Evolutionary conservation across 2,113 vertebrate species (phyloP).

Genomic region (Apistogramma diplotaenia): DNA sequence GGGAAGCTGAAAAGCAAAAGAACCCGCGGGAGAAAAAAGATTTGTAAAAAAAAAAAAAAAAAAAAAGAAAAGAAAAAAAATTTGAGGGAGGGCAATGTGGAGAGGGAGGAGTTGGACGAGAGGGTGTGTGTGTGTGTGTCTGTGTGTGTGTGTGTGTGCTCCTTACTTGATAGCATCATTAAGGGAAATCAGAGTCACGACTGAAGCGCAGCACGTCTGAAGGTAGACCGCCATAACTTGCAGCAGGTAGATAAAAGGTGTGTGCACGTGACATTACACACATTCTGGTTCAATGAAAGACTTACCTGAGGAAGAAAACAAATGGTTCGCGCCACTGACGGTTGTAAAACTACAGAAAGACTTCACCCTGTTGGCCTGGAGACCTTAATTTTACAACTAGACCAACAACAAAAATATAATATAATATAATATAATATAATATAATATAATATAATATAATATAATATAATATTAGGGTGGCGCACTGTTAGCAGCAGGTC

Average conservation of each 20-base stretch:
- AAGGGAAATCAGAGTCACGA: constrained; percentile 34
- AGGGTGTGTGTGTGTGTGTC: not conserved
- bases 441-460: not conserved
- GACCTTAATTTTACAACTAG: too few species aligned
- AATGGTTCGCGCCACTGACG: too few species aligned
- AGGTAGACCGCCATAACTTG: not conserved
- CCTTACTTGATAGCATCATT: constrained; percentile 13
- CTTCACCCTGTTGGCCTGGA: too few species aligned
- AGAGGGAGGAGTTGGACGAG: constrained; percentile 59
- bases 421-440: not conserved
- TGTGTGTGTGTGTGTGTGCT: not conserved
- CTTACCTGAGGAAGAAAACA: not conserved
- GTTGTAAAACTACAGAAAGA: too few species aligned
- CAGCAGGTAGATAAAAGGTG: not conserved
- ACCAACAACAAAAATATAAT: not conserved
- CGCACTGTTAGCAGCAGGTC: too few species aligned
- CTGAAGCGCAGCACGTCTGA: not conserved
- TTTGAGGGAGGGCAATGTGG: constrained; percentile 44
- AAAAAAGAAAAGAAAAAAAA: constrained; percentile 22
- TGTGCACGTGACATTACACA: not conserved
- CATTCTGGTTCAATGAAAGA: not conserved
- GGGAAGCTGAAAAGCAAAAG: too few species aligned
- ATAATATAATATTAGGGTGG: not conserved
- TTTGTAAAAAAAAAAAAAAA: constrained; percentile 15
- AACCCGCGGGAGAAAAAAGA: not conserved